Evolutionary conservation across 2,113 vertebrate genomes (phyloP), one percentile per base, ranked within the genome.

Genomic region (Nansenia antarctica): DNA sequence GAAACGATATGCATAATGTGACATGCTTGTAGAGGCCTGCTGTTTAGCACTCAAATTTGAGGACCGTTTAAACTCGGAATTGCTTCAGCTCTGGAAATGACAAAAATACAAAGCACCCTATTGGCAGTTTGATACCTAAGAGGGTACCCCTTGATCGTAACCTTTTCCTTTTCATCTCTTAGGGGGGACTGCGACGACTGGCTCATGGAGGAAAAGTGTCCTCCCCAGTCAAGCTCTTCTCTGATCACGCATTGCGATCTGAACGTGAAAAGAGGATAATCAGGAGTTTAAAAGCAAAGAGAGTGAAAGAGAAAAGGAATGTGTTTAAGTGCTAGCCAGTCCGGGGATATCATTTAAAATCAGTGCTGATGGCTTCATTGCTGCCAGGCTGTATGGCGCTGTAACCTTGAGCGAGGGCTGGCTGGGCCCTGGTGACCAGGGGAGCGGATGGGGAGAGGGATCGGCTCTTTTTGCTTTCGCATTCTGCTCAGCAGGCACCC

Each of bases 401-500:
- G 72, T 87, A 86, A 92, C 91, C 90, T 92, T 91, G 87, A 91
- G 83, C 79, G 84, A 78, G 80, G 82, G 80, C 75, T 80, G 84
- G 74, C n/a, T 62, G 76, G 87, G 82, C 88, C 84, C 88, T 80
- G 81, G 86, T 85, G 90, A 83, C 82, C 78, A 68, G 60, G 18
- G 60, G 74, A 71, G 76, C 75, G 72, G 84, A 67, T 60, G 72
- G 69, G 74, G 75, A 76, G 77, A 70, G 80, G 83, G 78, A 79
- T 83, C 20, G 78, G 81, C 78, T 86, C 81, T 76, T 75, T 80
- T 84, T 83, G 81, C 78, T 88, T 87, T 88, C 70, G 77, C 85
- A 88, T 87, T 88, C 81, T 72, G 77, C 84, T 85, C 86, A 80
- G 86, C 77, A 77, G 78, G 82, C 85, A 82, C 87, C 91, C 82